phyloP scores from a whole-genome alignment of 2,888 invertebrate genomes.

The Athalia circularis region DNA sequence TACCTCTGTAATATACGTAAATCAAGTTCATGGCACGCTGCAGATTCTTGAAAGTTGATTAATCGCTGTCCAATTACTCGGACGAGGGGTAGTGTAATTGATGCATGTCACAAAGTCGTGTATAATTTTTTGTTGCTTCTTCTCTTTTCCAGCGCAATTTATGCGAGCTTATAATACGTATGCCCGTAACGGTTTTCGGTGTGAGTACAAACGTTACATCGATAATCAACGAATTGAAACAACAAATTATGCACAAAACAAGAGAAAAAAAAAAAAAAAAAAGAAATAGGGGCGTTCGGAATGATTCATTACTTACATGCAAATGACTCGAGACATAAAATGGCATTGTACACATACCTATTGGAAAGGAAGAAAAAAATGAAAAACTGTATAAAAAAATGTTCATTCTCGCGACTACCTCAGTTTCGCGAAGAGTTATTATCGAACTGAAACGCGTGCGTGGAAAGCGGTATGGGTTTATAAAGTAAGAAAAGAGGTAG shows the following conservation, averaged over 20 bases:
- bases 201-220: too few species aligned
- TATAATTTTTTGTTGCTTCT: neutral
- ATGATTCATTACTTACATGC: too few species aligned
- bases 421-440: neutral
- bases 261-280: too few species aligned
- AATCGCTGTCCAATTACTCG: conserved; percentile 4
- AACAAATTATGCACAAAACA: too few species aligned
- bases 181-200: too few species aligned
- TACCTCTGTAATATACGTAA: too few species aligned
- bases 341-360: neutral
- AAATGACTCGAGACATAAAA: neutral
- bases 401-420: neutral
- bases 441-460: neutral
- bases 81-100: neutral
- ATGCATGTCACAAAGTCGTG: neutral
- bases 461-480: neutral
- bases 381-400: neutral
- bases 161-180: too few species aligned
- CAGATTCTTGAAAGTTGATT: neutral
- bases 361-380: neutral
- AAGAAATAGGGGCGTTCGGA: too few species aligned
- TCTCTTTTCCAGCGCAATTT: too few species aligned
- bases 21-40: neutral
- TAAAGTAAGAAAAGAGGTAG: neutral
- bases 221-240: too few species aligned